Base-by-base conservation (phyloP, 2,888 invertebrate genomes). In the Pegoplata infirma region DNA sequence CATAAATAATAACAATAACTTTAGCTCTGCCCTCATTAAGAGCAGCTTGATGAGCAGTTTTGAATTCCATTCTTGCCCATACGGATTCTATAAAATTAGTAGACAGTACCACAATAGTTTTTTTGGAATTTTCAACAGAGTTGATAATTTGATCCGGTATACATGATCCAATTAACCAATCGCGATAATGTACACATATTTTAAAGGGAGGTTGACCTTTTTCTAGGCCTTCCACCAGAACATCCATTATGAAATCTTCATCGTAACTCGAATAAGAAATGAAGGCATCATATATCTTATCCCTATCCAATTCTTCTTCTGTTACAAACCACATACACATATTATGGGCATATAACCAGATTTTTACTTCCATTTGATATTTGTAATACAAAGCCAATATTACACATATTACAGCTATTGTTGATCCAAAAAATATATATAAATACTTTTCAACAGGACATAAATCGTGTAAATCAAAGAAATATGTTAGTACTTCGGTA, bases 181-280 rank as follows among this genome's bases (percentile, higher is more conserved):
- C 94, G 0, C 95, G 91, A 63, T 91, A 91, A 85, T 95, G 94
- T 19, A 95, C 88, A 85, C 95, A 95, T 5, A 95, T 88, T 83
- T 93, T 93, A 85, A 92, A 95, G 0, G 92, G 91, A 32, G 90
- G 89, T 0, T 91, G 91, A 1, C 92, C 92, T 67, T 87, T 89
- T 87, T 95, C 95, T 74, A 96, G 89, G 61, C 91, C 91, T 0
- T 93, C 91, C 47, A 94, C 90, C 76, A 96, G 86, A 80, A 92
- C 90, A 17, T 92, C 91, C 0, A 92, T 89, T 8, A 95, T 92
- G 84, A 94, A 94, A 2, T 91, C 92, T 84, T 94, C 93, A 86
- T 96, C 96, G 85, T 92, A 91, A 86, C 94, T 93, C 4, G 95
- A 93, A 86, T 93, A 96, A 83, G 95, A 95, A 81, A 96, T 91